Evolutionary conservation across 1,140 invertebrate species (phyloP), one percentile per base, ranked within the genome.

Genomic region (Himalopsyche phryganea): DNA sequence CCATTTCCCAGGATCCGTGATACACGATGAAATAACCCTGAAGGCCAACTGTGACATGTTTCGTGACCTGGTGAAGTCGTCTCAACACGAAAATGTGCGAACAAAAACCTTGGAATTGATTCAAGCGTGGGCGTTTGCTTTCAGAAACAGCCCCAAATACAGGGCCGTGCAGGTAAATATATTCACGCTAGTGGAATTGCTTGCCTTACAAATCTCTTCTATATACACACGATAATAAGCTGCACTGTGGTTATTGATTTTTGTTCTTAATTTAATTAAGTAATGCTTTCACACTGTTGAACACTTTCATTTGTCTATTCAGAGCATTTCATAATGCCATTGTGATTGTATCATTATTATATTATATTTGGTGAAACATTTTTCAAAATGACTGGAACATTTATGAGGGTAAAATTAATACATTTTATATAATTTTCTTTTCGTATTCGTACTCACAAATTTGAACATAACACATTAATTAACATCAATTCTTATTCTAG

Each of bases 61-160:
- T 38, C 86, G 89, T 71, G 91, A 95, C 45, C 76, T 94, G 35
- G 85, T 89, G 5, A 94, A 91, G 73, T 83, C 83, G n/a, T 86
- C 88, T 0, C 80, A 83, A 6, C 89, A 94, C 66, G 91, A 94
- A 64, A 87, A 88, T 68, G 87, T 98, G 0, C 88, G 88, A 67
- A 85, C 81, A 40, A 98, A 98, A 78, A 86, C 96, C 60, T 77
- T 98, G 36, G 95, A 98, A 73, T 74, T 99, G 42, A 88, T 98
- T 65, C 96, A 98, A 80, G 89, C 91, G 17, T 98, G 96, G 96
- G 92, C 92, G 23, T 92, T 93, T 79, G 97, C 95, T 28, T 98
- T 98, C 71, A 83, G 94, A 42, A 94, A 95, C 60, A 88, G 85
- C 68, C 85, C 91, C 0, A 92, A 91, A 68, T 96, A 96, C 73